phyloP scores from a whole-genome alignment of 2,113 vertebrate genomes.

The Ceyx cyanopectus region DNA sequence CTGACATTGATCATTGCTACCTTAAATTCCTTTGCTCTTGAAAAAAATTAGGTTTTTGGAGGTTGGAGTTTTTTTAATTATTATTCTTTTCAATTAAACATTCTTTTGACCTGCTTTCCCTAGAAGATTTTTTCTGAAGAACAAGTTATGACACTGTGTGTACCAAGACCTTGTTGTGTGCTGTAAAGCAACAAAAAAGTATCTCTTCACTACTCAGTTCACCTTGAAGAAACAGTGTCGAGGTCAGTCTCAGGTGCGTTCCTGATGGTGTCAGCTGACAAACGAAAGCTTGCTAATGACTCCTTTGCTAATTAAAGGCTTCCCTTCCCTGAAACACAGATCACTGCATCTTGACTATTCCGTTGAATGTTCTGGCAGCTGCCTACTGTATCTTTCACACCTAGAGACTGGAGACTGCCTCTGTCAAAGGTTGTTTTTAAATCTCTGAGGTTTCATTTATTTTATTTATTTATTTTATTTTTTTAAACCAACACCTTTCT shows the following conservation, averaged over 20 bases:
- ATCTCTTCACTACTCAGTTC: neutral
- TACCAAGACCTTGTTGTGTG: neutral
- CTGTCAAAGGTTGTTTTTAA: neutral
- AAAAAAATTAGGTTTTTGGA: neutral
- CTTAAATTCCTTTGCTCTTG: neutral
- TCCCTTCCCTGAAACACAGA: neutral
- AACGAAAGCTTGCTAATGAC: neutral
- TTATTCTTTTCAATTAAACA: neutral
- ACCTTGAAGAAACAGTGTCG: neutral
- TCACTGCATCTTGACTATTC: neutral
- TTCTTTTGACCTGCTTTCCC: neutral
- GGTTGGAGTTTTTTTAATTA: neutral
- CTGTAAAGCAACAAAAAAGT: neutral
- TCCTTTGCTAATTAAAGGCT: slow-evolving; percentile 27
- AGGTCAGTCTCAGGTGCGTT: neutral
- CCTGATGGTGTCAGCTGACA: neutral
- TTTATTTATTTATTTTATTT: no score
- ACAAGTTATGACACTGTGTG: neutral
- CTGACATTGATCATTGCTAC: neutral
- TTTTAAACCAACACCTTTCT: neutral
- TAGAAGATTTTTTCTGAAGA: neutral
- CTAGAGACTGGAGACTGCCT: neutral
- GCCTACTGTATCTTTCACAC: neutral
- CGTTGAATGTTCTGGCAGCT: neutral
- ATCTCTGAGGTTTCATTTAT: neutral